Evolutionary conservation across 2,888 invertebrate genomes (phyloP).

Genomic region (Temnothorax rugatulus): DNA sequence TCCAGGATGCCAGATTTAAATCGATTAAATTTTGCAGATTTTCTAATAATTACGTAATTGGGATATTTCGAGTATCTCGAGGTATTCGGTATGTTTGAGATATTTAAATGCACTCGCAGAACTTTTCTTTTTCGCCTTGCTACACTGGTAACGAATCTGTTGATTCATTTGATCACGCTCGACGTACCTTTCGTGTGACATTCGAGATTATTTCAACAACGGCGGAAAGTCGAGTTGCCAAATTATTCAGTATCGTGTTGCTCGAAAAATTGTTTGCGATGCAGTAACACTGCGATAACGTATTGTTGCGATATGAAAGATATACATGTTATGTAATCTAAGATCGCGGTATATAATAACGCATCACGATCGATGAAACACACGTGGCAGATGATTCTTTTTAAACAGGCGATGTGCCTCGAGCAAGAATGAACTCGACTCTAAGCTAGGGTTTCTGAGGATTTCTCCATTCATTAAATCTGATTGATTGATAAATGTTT

Average conservation of each 20-base stretch:
- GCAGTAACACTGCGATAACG: background rate
- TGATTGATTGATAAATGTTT: background rate
- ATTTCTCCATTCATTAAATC: slow-evolving; percentile 11
- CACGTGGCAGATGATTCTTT: background rate
- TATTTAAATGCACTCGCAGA: background rate
- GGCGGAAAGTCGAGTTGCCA: background rate
- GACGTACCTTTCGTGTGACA: too few relatives aligned
- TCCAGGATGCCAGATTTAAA: background rate
- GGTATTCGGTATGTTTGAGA: background rate
- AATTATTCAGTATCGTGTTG: slow-evolving; percentile 3
- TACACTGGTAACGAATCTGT: background rate
- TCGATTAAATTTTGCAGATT: background rate
- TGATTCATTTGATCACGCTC: background rate
- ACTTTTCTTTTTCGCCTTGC: background rate
- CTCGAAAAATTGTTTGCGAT: background rate
- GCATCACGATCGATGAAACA: background rate
- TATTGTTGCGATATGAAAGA: slow-evolving; percentile 10
- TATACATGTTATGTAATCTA: slow-evolving; percentile 13
- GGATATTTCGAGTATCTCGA: background rate
- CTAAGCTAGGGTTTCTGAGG: background rate
- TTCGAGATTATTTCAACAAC: background rate
- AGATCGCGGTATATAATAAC: slow-evolving; percentile 19
- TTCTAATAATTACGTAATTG: background rate
- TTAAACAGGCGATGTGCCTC: background rate
- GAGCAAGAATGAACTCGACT: background rate